A percentile compares a stretch with the other conserved stretches of the same genome.
Conservation (phyloP, 2,797 vertebrate genomes). For the Eulemur coronatus region DNA sequence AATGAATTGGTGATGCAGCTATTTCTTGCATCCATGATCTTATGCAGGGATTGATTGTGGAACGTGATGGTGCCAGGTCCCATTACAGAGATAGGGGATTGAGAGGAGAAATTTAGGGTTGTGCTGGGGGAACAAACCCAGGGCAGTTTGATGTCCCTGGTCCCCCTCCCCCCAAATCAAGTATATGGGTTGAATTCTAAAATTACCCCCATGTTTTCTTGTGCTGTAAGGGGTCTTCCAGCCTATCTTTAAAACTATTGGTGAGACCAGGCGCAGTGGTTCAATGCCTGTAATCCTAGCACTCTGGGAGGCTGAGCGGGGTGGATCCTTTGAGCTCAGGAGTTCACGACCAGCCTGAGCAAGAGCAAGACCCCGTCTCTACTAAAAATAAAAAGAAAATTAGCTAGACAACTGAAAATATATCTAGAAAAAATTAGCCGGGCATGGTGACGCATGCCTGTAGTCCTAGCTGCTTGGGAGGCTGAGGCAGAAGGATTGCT, state of each 20-base stretch:
- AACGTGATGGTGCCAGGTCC: background rate
- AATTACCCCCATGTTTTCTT: background rate
- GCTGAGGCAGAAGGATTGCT: too few species aligned
- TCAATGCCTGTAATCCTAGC: too few species aligned
- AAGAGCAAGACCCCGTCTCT: too few species aligned
- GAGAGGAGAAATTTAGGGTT: background rate
- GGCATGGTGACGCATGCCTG: too few species aligned
- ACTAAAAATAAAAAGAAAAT: too few species aligned
- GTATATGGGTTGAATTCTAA: background rate
- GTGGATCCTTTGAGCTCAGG: too few species aligned
- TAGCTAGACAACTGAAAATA: too few species aligned
- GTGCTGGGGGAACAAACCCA: background rate
- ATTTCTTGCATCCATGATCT: background rate
- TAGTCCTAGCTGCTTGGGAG: too few species aligned
- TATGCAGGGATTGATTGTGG: background rate
- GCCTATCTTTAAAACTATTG: background rate
- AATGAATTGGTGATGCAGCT: background rate
- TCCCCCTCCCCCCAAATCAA: background rate
- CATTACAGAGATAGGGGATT: background rate
- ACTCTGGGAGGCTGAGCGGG: too few species aligned
- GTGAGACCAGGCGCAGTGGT: too few species aligned
- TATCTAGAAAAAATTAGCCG: too few species aligned
- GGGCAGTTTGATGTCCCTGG: background rate
- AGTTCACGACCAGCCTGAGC: too few species aligned
- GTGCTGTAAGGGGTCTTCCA: background rate